phyloP scores from a whole-genome alignment of 1,140 invertebrate genomes.

The roundworm (Caenorhabditis elegans) region DNA sequence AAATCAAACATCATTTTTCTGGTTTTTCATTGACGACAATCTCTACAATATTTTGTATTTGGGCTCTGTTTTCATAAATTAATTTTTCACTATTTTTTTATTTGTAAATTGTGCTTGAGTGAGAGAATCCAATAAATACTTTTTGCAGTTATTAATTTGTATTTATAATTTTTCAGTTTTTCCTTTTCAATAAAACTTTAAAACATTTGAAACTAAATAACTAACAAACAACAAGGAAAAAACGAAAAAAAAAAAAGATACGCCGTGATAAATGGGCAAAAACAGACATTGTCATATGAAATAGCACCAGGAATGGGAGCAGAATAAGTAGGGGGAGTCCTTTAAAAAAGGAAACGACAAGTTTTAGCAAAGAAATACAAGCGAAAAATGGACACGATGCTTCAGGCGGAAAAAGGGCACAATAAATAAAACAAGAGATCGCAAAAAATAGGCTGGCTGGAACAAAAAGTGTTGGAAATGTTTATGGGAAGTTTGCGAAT shows the following conservation, averaged over 20 bases:
- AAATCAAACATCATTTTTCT: too few relatives aligned
- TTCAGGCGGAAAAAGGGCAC: background rate
- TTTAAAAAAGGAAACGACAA: background rate
- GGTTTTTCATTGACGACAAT: background rate
- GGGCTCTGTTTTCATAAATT: too few relatives aligned
- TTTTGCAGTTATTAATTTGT: too few relatives aligned
- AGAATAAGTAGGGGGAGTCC: background rate
- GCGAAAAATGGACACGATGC: too few relatives aligned
- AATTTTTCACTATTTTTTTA: too few relatives aligned
- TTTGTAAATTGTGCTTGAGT: too few relatives aligned
- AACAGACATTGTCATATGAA: constrained; percentile 20
- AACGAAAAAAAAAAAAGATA: background rate
- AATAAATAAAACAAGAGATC: background rate
- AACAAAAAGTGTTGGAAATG: background rate
- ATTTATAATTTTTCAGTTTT: too few relatives aligned
- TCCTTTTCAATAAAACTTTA: too few relatives aligned
- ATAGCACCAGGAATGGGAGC: background rate
- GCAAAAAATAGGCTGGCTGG: too few relatives aligned
- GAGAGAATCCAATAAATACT: background rate
- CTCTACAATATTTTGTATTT: background rate
- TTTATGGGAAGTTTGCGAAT: background rate
- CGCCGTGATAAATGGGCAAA: background rate
- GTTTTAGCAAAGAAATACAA: background rate
- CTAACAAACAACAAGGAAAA: background rate
- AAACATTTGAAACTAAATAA: too few relatives aligned